Base-by-base conservation (phyloP, 2,113 vertebrate genomes). In the Sinocyclocheilus anshuiensis region DNA sequence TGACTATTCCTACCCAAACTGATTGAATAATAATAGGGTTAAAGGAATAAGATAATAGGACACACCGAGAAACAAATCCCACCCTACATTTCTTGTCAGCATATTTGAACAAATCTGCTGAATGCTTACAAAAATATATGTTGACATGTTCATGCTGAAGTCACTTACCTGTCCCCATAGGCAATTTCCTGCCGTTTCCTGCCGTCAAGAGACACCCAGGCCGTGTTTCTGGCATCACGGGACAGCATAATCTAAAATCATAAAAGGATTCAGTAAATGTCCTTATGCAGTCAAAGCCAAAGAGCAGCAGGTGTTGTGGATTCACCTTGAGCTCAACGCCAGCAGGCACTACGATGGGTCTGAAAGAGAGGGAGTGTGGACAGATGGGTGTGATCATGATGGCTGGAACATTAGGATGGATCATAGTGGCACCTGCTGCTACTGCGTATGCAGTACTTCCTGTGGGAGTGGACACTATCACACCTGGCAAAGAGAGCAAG, bases 321-420 rank as follows among this genome's bases (percentile, higher is more conserved):
- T 84, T 91, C 12, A 96, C 95, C 95, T 94, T 96, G 81, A 96
- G 94, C 85, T 96, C 94, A 72, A 96, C 95, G 1, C 95, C 95
- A 0, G 95, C 95, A 1, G 95, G 95, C 45, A 96, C 95, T 11
- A 96, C 94, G 1, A 96, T 96, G 87, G 95, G 95, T 86, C 95
- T 93, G 92, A 96, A 96, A 80, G 95, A 96, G 45, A 96, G 95
- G 0, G 95, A 96, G 91, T 96, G 95, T 0, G 95, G 95, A 85
- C 95, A 96, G 92, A 96, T 96, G 84, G 95, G 95, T 0, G 95
- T 95, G 87, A 96, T 94, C 94, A 96, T 95, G 91, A 95, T 95
- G 90, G 95, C 95, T 0, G 95, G 95, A 0, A 96, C 95, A 3
- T 96, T 96, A 33, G 95, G 95, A 88, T 96, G 95, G 93, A 95